Base-by-base conservation (phyloP, 2,888 invertebrate species). In the Timandra comae region DNA sequence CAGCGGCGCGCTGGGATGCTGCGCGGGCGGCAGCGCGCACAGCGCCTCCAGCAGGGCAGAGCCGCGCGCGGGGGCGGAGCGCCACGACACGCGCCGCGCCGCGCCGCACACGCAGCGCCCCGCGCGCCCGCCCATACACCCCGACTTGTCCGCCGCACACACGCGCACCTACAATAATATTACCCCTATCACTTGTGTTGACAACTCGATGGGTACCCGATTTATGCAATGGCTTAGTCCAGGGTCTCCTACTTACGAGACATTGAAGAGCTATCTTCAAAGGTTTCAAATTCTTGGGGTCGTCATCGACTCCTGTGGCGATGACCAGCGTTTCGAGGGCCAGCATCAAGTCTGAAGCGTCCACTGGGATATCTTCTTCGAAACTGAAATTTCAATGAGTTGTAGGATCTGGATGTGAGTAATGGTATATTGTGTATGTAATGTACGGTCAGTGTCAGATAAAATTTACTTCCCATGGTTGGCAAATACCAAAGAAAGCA, bases 241-340 rank as follows among this genome's bases (percentile, higher is more conserved):
- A n/a, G n/a, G n/a, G n/a, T n/a, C n/a, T n/a, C n/a, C n/a, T 22
- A 51, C 87, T 89, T 8, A 96, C 93, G 33, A 93, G 90, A 56
- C 94, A 94, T 19, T 90, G 88, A 12, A 94, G 65, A 2, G 91
- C 91, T 2, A 89, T 81, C 57, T 91, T 88, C 26, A 93, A 63
- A 12, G 92, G 89, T 39, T 79, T 78, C 1, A 88, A 72, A 43
- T 88, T 84, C 35, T 79, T 76, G 1, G 71, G 58, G 47, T 72
- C 58, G 9, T 63, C 53, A 3, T 66, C 63, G 2, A 58, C 56
- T 0, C 81, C 77, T 0, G 81, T 78, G 0, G 82, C 76, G 12
- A 92, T 84, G 12, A 93, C 90, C 23, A 92, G 63, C 0, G 91
- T 90, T 61, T 93, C 92, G 5, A 93, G 70, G 3, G 91, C 90